Evolutionary conservation across 2,888 invertebrate species (phyloP), one percentile per base, ranked within the genome.

Genomic region (Hyles lineata): DNA sequence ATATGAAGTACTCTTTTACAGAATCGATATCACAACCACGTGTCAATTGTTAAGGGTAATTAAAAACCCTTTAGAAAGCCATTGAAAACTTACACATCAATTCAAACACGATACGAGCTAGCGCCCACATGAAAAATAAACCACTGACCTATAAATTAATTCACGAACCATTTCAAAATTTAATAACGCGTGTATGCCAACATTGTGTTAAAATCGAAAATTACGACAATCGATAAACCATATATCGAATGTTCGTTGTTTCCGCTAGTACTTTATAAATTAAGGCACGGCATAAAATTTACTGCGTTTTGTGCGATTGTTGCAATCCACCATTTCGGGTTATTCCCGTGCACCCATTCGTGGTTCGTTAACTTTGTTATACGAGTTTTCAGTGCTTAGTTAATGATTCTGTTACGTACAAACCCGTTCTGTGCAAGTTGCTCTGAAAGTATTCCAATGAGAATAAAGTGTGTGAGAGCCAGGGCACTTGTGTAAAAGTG

Each of bases 281-380:
- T 86, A 81, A 74, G 77, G 81, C 82, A 79, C 79, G 78, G 81
- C 80, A 78, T 77, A 78, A 85, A 88, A 91, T 90, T 89, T 89
- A 90, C 89, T 89, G 89, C 89, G 89, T 91, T 92, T 90, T 88
- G 86, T 82, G 85, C 88, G 88, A 92, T 92, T 90, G 92, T 92
- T 92, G 90, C 90, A 91, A 90, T 91, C 86, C 86, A 86, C 88
- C 88, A 89, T 91, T 90, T 90, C 80, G 88, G 90, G 87, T 88
- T 89, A 90, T 90, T 87, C 88, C 82, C 83, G 89, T 85, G 89
- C 91, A 90, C 89, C 88, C 85, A 90, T 90, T 89, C 90, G 90
- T 88, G 93, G 91, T 91, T 92, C 92, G 93, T 93, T 93, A 92
- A 92, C 90, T 92, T 92, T 91, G 89, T 87, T 90, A 89, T 90